Percentiles rank a stretch among this genome's conserved stretches.
Conservation (phyloP, 2,113 vertebrate species). For the Oostethus manadensis region DNA sequence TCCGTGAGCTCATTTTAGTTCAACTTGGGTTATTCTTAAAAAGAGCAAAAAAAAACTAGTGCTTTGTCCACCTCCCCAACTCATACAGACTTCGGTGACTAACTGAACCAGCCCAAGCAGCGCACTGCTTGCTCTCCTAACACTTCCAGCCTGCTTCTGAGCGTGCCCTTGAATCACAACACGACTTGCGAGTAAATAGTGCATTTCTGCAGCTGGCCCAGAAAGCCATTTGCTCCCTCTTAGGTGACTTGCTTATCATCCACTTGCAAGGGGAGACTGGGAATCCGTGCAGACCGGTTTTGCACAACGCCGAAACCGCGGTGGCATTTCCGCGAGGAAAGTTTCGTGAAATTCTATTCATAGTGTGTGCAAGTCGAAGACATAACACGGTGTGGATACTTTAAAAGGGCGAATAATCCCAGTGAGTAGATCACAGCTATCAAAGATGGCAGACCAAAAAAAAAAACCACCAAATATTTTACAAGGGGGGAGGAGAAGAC, state of each 20-base stretch:
- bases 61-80: too few relatives aligned
- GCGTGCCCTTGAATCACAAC: too few relatives aligned
- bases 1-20: too few relatives aligned
- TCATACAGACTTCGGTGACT: too few relatives aligned
- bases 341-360: background rate
- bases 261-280: conserved; percentile 15
- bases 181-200: too few relatives aligned
- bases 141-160: too few relatives aligned
- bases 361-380: conserved; percentile 37
- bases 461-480: background rate
- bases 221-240: background rate
- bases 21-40: too few relatives aligned
- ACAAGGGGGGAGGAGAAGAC: too few relatives aligned
- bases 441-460: background rate
- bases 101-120: too few relatives aligned
- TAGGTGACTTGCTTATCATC: conserved; percentile 33
- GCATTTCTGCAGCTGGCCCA: background rate
- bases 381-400: conserved; percentile 52
- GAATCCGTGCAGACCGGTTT: conserved; percentile 59
- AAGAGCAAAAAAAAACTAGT: too few relatives aligned
- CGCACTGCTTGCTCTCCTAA: too few relatives aligned
- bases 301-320: conserved; percentile 39
- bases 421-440: background rate
- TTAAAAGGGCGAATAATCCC: background rate
- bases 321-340: background rate